Base-by-base conservation (phyloP, 2,888 invertebrate genomes). In the Didymodactylos carnosus region DNA sequence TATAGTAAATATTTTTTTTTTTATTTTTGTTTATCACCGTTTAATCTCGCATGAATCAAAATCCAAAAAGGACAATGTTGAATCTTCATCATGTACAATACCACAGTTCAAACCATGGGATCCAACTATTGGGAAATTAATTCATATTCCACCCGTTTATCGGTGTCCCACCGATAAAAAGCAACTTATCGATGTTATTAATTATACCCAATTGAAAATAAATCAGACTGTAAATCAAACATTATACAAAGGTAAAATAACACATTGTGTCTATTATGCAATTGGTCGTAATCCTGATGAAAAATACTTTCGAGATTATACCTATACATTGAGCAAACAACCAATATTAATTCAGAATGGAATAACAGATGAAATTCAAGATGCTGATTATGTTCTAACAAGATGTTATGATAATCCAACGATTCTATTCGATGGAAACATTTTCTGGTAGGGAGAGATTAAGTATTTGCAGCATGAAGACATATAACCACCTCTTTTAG, bases 141-240 rank as follows among this genome's bases (percentile, higher is more conserved):
- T 73, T 27, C 25, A 25, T 13, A 39, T 70, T 35, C 49, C 49
- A 49, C 49, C 69, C 4, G 8, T 27, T 19, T 73, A 73, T 49
- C 69, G 70, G 25, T 70, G 49, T 39, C 70, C 69, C 3, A 35
- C 29, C n/a, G 70, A 73, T 35, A 43, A 73, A 35, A n/a, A 73
- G 51, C 69, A 39, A n/a, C 49, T 73, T 13, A 70, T 49, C 5
- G 40, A 70, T 14, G 19, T 73, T 35, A 23, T 39, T 35, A 49
- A 73, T 8, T 25, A 70, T 27, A 70, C 43, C 11, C 39, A 70
- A 23, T 19, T 71, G 35, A 39, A 16, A 27, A 69, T 73, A 39
- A 70, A 73, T 73, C 73, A 73, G 51, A 49, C 69, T 16, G 70
- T 73, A 19, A 73, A 73, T 70, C 19, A 23, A 46, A 73, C 39